These are phyloP conservation scores for Andrena praecox DNA, from an alignment of 2,888 invertebrate species.

Conservation along the genomic window DNA sequence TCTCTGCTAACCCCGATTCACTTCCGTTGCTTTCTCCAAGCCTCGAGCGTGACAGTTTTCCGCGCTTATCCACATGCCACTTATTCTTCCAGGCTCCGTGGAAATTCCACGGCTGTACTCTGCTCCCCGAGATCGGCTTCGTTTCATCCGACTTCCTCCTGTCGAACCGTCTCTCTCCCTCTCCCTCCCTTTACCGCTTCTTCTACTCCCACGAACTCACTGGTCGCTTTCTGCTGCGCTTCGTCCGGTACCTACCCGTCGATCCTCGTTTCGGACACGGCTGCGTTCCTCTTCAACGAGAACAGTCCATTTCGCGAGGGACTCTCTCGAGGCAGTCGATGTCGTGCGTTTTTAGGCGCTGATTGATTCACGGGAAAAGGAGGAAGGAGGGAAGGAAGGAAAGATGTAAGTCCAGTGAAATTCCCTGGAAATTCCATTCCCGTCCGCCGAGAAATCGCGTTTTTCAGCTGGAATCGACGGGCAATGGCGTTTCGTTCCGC, in stretches of 20 bases:
- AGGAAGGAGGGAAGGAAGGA: too few relatives aligned
- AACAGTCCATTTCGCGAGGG: constrained; percentile 12
- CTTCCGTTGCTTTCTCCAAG: constrained; percentile 9
- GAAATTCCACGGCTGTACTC: constrained; percentile 52
- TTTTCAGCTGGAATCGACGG: too few relatives aligned
- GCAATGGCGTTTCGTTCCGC: not conserved
- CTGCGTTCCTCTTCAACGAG: too few relatives aligned
- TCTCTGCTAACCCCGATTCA: not conserved
- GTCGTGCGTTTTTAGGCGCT: not conserved
- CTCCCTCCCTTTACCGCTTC: too few relatives aligned
- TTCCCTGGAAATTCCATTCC: constrained; percentile 11
- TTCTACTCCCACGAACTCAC: too few relatives aligned
- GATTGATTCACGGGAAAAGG: not conserved
- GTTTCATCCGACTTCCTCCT: constrained; percentile 7
- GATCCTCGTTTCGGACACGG: not conserved
- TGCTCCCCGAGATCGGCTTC: constrained; percentile 11
- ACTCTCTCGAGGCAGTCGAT: not conserved
- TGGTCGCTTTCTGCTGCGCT: not conserved
- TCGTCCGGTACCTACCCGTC: not conserved
- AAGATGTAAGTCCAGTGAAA: not conserved
- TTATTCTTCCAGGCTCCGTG: constrained; percentile 59
- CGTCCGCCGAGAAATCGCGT: not conserved
- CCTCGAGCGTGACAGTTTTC: constrained; percentile 28
- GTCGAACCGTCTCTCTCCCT: not conserved
- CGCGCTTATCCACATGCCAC: constrained; percentile 59